These are phyloP conservation scores for Mesaphorura yosii DNA, from an alignment of 1,140 invertebrate species.

Conservation along the genomic window DNA sequence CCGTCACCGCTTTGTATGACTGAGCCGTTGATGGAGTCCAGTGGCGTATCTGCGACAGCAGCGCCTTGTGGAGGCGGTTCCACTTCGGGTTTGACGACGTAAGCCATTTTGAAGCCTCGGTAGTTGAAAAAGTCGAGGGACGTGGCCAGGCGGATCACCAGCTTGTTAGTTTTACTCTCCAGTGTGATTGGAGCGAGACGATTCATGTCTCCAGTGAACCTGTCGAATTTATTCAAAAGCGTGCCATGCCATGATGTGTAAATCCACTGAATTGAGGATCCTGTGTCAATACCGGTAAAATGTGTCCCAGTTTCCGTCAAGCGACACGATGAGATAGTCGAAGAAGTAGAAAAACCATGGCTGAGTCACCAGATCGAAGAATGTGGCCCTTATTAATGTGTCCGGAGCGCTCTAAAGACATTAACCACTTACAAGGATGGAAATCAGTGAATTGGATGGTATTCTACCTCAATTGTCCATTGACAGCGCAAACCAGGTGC, in stretches of 20 bases:
- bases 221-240: not conserved
- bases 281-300: slow-evolving; percentile 18
- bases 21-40: not conserved
- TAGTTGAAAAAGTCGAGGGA: slow-evolving; percentile 17
- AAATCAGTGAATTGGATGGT: not conserved
- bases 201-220: slow-evolving; percentile 27
- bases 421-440: not conserved
- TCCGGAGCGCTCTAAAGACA: slow-evolving; percentile 17
- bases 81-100: slow-evolving; percentile 12
- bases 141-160: slow-evolving; percentile 20
- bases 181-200: slow-evolving; percentile 20
- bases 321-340: slow-evolving; percentile 19
- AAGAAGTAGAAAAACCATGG: slow-evolving; percentile 18
- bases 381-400: slow-evolving; percentile 20
- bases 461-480: slow-evolving; percentile 23
- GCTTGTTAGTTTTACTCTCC: slow-evolving; percentile 10
- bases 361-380: slow-evolving; percentile 28
- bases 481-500: slow-evolving; percentile 15
- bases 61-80: not conserved
- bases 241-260: no score
- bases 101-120: slow-evolving; percentile 25
- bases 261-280: no score
- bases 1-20: slow-evolving; percentile 11
- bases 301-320: slow-evolving; percentile 15
- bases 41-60: not conserved